Base-by-base conservation (phyloP, 2,113 vertebrate genomes). In the Elephas maximus region DNA sequence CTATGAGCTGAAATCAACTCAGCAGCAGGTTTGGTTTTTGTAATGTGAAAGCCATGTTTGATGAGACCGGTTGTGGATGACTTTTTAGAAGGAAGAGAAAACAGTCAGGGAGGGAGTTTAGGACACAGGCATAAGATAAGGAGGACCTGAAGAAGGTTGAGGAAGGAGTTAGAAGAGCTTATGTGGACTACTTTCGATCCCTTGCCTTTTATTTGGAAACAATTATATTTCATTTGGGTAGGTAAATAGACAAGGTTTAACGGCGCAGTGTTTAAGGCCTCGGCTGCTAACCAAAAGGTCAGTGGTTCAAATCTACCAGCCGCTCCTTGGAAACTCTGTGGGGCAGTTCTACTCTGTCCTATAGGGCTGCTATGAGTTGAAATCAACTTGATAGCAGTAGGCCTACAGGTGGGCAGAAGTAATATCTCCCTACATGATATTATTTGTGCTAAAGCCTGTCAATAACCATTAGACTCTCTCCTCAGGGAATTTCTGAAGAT, bases 211-310 rank as follows among this genome's bases (percentile, higher is more conserved):
- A 71, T 45, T 91, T 76, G 63, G 53, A 80, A 88, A 48, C 20
- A 88, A 53, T 45, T 30, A 80, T 69, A 23, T 94, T 93, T 88
- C 41, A 37, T 81, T 79, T 77, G 11, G 48, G 28, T 78, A 86
- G 78, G 12, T 81, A 85, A 91, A 71, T 84, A 79, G 80, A 62
- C 37, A 82, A 78, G 44, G 26, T 57, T 88, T 67, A 87, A 83
- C 11, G 53, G 15, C 15, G 53, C 53, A 57, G 53, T 57, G 53
- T 10, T 57, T 57, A 57, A 57, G 53, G 15, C 11, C 53, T 57
- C 15, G 53, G 53, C 53, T 15, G 53, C 15, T 12, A 57, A 57
- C 53, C 53, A 17, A 57, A 57, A 57, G 48, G 53, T 57, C 11
- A 57, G 53, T 17, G 15, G 53, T 57, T 57, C 9, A 57, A 57